Percentiles rank a stretch among this genome's conserved stretches.
Evolutionary conservation across 2,113 vertebrate species (phyloP).

Genomic region (Leptobrachium ailaonicum): DNA sequence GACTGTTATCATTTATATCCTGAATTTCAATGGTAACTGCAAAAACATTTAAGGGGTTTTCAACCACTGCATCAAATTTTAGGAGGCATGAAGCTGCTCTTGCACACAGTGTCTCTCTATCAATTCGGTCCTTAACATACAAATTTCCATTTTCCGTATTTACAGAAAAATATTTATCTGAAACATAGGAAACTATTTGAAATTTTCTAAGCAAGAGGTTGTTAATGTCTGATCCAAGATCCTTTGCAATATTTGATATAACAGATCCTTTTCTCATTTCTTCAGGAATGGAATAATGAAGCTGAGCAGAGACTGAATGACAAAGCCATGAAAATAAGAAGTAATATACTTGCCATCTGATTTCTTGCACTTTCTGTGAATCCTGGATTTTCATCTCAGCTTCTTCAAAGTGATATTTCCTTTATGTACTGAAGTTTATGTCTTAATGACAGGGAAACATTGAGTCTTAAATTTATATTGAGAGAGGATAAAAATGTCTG

Average conservation of each 20-base stretch:
- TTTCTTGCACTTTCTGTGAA: neutral
- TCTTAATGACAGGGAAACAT: neutral
- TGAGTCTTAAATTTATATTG: neutral
- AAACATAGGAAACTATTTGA: constrained; percentile 43
- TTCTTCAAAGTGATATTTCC: neutral
- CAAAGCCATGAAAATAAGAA: constrained; percentile 47
- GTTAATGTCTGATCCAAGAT: too few relatives aligned
- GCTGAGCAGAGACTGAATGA: too few relatives aligned
- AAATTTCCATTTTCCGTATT: too few relatives aligned
- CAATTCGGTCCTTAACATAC: constrained; percentile 51
- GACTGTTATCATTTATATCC: too few relatives aligned
- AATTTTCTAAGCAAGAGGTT: too few relatives aligned
- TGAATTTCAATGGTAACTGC: constrained; percentile 62
- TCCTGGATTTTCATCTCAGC: neutral
- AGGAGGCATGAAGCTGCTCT: constrained; percentile 59
- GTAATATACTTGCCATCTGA: constrained; percentile 14
- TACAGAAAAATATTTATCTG: too few relatives aligned
- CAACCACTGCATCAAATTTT: constrained; percentile 64
- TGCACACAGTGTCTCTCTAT: constrained; percentile 68
- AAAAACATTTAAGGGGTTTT: constrained; percentile 72
- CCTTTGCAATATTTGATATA: too few relatives aligned
- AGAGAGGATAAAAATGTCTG: neutral
- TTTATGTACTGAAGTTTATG: too few relatives aligned
- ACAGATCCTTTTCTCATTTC: too few relatives aligned
- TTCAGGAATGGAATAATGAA: too few relatives aligned